Conservation (phyloP, 2,797 vertebrate genomes). For the Macropus fuliginosus region DNA sequence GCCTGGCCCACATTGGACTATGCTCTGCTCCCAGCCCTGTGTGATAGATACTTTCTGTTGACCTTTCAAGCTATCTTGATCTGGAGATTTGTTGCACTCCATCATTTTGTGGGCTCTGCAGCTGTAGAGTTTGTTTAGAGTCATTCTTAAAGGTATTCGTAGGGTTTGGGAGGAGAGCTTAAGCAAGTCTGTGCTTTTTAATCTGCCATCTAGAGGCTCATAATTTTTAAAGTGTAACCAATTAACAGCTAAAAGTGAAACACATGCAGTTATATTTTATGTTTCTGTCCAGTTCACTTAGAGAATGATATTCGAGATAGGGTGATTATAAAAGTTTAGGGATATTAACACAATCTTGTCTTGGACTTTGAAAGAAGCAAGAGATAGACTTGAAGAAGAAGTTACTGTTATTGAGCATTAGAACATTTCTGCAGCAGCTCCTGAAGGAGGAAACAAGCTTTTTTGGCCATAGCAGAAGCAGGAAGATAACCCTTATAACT, state of each 20-base stretch:
- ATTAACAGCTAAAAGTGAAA: not conserved
- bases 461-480: not conserved
- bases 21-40: no score
- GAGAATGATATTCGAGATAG: not conserved
- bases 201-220: not conserved
- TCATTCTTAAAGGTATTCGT: no score
- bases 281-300: not conserved
- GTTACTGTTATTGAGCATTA: not conserved
- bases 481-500: not conserved
- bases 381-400: not conserved
- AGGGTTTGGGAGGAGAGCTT: no score
- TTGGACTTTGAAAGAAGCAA: not conserved
- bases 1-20: no score
- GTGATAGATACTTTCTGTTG: no score
- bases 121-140: no score
- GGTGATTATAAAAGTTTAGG: not conserved
- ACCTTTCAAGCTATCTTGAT: no score
- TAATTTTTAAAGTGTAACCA: not conserved
- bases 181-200: no score
- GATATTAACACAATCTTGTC: not conserved
- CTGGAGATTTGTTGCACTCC: no score
- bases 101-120: no score
- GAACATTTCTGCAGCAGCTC: not conserved
- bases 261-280: not conserved
- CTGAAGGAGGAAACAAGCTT: not conserved